These are phyloP conservation scores for Boloria euphrosyne DNA, from an alignment of 2,888 invertebrate species.

Conservation along the genomic window DNA sequence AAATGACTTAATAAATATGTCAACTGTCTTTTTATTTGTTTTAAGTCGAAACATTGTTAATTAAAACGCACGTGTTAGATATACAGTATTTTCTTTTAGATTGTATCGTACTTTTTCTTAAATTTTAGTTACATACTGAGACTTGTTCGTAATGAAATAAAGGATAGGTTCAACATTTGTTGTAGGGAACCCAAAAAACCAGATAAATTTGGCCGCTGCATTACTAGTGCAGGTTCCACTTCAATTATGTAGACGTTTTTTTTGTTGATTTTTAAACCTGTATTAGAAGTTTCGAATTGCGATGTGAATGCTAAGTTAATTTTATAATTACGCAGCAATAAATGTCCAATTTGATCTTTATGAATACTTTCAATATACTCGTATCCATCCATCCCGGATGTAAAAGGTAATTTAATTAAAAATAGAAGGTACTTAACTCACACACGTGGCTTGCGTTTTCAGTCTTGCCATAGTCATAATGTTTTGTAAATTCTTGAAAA, in stretches of 20 bases:
- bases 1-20: too few relatives aligned
- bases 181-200: constrained; percentile 26
- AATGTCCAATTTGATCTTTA: constrained; percentile 33
- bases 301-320: constrained; percentile 32
- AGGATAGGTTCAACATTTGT: neutral
- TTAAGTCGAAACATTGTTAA: too few relatives aligned
- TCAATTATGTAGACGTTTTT: constrained; percentile 32
- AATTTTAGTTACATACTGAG: too few relatives aligned
- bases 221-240: constrained; percentile 29
- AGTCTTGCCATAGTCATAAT: neutral
- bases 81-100: too few relatives aligned
- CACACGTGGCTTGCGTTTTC: neutral
- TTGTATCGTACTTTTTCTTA: too few relatives aligned
- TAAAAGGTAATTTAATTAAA: neutral
- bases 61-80: too few relatives aligned
- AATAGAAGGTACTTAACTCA: neutral
- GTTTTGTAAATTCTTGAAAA: too few relatives aligned
- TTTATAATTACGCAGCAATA: constrained; percentile 36
- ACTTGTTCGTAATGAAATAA: neutral
- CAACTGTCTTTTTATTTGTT: too few relatives aligned
- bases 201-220: constrained; percentile 30
- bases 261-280: constrained; percentile 31
- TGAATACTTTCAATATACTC: constrained; percentile 21
- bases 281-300: constrained; percentile 24
- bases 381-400: constrained; percentile 14